Percentiles rank a stretch among this genome's conserved stretches.
These are phyloP conservation scores for Tolmerus cingulatus DNA, from an alignment of 2,888 invertebrate species.

Conservation along the genomic window DNA sequence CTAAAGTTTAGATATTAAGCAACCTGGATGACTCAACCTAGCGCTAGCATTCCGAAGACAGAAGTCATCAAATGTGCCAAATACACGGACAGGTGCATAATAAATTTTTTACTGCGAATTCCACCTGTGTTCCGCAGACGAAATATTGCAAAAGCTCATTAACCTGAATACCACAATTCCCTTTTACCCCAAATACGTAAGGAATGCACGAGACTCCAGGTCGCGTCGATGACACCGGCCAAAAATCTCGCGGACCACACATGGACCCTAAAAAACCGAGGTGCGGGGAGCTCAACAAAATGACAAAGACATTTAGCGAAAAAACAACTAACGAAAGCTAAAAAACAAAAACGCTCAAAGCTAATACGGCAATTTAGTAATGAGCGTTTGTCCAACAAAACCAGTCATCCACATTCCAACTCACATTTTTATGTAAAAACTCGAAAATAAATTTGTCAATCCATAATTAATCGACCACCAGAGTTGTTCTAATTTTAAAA, in stretches of 20 bases:
- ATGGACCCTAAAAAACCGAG: neutral
- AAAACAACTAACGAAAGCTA: neutral
- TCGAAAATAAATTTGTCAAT: conserved; percentile 49
- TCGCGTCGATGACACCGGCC: conserved; percentile 7
- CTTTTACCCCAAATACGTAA: conserved; percentile 12
- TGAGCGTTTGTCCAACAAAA: conserved; percentile 35
- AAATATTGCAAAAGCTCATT: conserved; percentile 15
- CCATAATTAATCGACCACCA: conserved; percentile 49
- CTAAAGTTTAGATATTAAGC: neutral
- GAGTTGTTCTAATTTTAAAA: conserved; percentile 46
- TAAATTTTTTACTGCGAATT: neutral
- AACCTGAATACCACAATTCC: conserved; percentile 9
- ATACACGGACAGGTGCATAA: neutral
- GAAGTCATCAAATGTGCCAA: neutral
- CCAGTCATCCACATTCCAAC: conserved; percentile 44
- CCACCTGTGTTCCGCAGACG: neutral
- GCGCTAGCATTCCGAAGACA: neutral
- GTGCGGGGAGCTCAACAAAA: neutral
- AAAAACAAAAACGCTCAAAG: neutral
- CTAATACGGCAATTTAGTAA: conserved; percentile 39
- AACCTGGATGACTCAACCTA: neutral
- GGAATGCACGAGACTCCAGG: neutral
- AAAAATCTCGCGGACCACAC: conserved; percentile 33
- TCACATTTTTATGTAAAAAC: conserved; percentile 43
- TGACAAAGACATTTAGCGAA: neutral